Evolutionary conservation across 92 coral and sea anemone genomes (phyloP).

Genomic region (Porites rus): DNA sequence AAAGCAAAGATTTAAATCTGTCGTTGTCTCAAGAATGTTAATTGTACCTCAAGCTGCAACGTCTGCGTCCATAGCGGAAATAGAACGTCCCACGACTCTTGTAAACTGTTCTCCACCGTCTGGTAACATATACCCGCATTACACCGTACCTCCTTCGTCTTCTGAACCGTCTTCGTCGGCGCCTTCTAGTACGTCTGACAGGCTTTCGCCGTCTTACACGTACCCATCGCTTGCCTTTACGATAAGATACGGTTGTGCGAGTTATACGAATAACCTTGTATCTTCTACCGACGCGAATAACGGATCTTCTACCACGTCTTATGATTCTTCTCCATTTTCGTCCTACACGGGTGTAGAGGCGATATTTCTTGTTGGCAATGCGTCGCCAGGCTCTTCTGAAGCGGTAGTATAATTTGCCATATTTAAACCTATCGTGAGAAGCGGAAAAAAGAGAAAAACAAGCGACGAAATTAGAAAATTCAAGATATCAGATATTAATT

Average conservation of each 20-base stretch:
- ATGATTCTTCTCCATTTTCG: constrained; percentile 14
- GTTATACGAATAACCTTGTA: neutral
- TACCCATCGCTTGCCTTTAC: constrained; percentile 14
- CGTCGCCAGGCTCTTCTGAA: constrained; percentile 38
- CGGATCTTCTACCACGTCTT: neutral
- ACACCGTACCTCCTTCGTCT: constrained; percentile 18
- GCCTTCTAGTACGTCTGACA: constrained; percentile 3
- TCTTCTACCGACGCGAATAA: constrained; percentile 8
- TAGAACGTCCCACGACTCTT: constrained; percentile 13
- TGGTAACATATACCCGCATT: constrained; percentile 21
- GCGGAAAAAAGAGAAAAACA: neutral
- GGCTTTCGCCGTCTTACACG: constrained; percentile 15
- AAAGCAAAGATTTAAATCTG: neutral
- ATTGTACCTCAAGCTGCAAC: constrained; percentile 13
- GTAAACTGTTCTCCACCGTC: constrained; percentile 25
- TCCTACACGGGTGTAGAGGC: neutral
- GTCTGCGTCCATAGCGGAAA: constrained; percentile 24
- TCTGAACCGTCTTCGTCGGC: constrained; percentile 7
- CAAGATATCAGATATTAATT: neutral
- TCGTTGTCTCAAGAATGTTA: neutral
- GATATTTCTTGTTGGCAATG: constrained; percentile 9
- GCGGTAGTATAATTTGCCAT: constrained; percentile 24
- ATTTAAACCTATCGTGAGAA: neutral
- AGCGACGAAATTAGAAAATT: neutral
- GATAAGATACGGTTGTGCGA: neutral